Base-by-base conservation (phyloP, 2,113 vertebrate genomes). In the Tauraco erythrolophus region DNA sequence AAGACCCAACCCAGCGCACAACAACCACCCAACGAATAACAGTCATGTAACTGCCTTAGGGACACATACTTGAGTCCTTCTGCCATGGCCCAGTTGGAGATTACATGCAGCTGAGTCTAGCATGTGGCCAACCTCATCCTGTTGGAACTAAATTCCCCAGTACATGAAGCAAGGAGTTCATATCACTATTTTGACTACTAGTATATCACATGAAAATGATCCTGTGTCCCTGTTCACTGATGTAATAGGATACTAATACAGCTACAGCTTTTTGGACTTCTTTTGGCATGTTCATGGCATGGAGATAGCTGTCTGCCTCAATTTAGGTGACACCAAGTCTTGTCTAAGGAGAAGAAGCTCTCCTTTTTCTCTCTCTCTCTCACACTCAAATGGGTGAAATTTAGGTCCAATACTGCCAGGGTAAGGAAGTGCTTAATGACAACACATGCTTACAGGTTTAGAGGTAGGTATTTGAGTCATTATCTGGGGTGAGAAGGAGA, bases 371-470 rank as follows among this genome's bases (percentile, higher is more conserved):
- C 41, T 43, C 41, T 43, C 41, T 43, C 41, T 43, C 41, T 43
- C 41, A 43, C 41, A 43, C 41, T 43, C 41, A 43, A 43, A 50
- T 6, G 27, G 10, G 7, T 58, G 64, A 74, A 43, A 14, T 24
- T 57, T 70, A 43, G 92, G 48, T 43, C 33, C n/a, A 69, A 3
- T 12, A 23, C 37, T 83, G 21, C 30, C 28, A 61, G 41, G 7
- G 50, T 61, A 77, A 93, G 82, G 45, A 88, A 65, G 27, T 46
- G 18, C 10, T 35, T 72, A 16, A 54, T 35, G 24, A 31, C 3
- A 7, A 7, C 9, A 11, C 0, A 0, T 71, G 43, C 51, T 64
- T 23, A 11, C 10, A 69, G 48, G 18, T 19, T n/a, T 46, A 43
- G 65, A 21, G 16, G 7, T 19, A 31, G 19, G 37, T 43, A 24